Conservation (phyloP, 2,797 vertebrate genomes). For the Acrossocheilus wenchowensis region DNA sequence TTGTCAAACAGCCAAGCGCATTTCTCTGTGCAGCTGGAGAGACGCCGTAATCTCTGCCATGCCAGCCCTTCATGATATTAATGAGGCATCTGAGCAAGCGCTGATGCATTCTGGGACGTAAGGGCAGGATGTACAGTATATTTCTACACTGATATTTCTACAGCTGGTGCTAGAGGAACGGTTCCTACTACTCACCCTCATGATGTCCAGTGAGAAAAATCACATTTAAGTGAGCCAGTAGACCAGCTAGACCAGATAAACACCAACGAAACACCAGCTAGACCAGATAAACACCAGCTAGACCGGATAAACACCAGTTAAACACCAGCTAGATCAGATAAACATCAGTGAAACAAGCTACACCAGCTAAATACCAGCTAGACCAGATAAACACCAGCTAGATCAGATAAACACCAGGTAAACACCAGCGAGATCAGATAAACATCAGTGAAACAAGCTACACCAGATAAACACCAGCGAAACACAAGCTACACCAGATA, state of each 20-base stretch:
- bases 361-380: too few species aligned
- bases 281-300: background rate
- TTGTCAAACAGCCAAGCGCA: conserved; percentile 33
- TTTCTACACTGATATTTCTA: background rate
- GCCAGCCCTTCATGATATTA: conserved; percentile 16
- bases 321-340: background rate
- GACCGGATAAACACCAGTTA: background rate
- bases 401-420: too few species aligned
- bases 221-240: too few species aligned
- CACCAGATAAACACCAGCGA: background rate
- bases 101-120: conserved; percentile 4
- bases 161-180: background rate
- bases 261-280: background rate
- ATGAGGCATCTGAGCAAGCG: conserved; percentile 4
- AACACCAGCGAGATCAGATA: too few species aligned
- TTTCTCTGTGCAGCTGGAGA: conserved; percentile 26
- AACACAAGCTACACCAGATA: too few species aligned
- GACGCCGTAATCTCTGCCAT: conserved; percentile 35
- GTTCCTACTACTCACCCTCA: background rate
- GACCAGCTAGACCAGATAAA: background rate
- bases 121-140: background rate
- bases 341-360: too few species aligned
- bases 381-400: too few species aligned
- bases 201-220: background rate
- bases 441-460: too few species aligned